Evolutionary conservation across 1,140 invertebrate species (phyloP), one percentile per base, ranked within the genome.

Genomic region (Phortica variegata): DNA sequence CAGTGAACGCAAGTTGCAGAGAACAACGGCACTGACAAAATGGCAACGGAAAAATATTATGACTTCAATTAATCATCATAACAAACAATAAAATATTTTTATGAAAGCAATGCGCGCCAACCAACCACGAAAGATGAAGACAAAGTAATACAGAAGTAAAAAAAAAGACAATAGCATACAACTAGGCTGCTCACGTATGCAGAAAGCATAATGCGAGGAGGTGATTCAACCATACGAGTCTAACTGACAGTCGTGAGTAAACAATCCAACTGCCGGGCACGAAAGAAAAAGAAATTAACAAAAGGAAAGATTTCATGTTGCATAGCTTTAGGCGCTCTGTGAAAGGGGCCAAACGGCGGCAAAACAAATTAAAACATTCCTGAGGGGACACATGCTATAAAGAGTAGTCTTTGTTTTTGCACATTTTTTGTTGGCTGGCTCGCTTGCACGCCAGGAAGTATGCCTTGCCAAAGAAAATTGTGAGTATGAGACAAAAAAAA

Each of bases 301-400:
- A 54, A 54, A 50, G 65, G 63, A 65, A 69, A 68, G n/a, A n/a
- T n/a, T n/a, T n/a, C n/a, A n/a, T 10, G 10, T 26, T 26, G 23
- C 23, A 5, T 26, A 26, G 10, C 23, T 26, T 5, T 26, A 26
- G 23, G 23, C 23, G 10, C n/a, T n/a, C n/a, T n/a, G n/a, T 26
- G 10, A 26, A 26, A 26, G 23, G 23, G 23, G 23, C 23, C 23
- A 26, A 26, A 26, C 10, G 23, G n/a, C 10, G 60, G 60, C 57
- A 71, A 62, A 71, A 66, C 66, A 71, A 71, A 71, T 71, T 71
- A 71, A 71, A 71, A 71, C 66, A 71, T 71, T 71, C 66, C 66
- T 65, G 62, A 60, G 32, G 37, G 44, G 50, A 41, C 43, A 47
- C 49, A 52, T 52, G 39, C 49, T 42, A 39, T 43, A 18, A 31